Conservation (phyloP, 1,140 invertebrate genomes). For the Dysdera silvatica region DNA sequence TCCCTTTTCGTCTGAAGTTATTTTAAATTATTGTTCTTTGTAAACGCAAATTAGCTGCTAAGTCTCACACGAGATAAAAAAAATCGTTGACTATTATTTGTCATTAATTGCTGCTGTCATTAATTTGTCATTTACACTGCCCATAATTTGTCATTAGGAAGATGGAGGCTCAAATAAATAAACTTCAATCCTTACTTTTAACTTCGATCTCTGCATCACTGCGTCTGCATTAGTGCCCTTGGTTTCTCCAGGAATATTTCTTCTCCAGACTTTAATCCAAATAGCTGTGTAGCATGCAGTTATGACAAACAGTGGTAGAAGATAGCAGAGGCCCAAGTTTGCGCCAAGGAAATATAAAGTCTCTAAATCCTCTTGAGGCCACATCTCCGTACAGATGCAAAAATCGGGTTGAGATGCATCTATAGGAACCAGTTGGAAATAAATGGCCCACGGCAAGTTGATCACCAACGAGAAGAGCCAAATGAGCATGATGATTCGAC, state of each 20-base stretch:
- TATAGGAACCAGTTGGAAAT: conserved; percentile 67
- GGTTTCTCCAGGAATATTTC: conserved; percentile 78
- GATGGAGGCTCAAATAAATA: too few relatives aligned
- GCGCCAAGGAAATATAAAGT: conserved; percentile 79
- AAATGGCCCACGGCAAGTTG: conserved; percentile 81
- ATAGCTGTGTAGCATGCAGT: conserved; percentile 87
- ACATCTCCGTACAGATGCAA: conserved; percentile 64
- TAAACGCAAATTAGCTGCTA: too few relatives aligned
- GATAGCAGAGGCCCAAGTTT: conserved; percentile 81
- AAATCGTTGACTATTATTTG: too few relatives aligned
- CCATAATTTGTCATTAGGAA: too few relatives aligned
- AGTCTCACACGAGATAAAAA: too few relatives aligned
- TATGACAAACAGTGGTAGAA: conserved; percentile 84
- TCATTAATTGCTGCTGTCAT: too few relatives aligned
- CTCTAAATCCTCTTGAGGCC: conserved; percentile 72
- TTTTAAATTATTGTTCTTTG: too few relatives aligned
- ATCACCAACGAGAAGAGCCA: conserved; percentile 80
- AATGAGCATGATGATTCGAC: conserved; percentile 77
- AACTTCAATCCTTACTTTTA: conserved; percentile 30
- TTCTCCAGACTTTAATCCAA: conserved; percentile 80
- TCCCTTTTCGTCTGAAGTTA: too few relatives aligned
- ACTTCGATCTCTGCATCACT: conserved; percentile 43
- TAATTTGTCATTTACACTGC: too few relatives aligned
- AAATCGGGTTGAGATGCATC: conserved; percentile 44
- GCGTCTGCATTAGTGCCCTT: conserved; percentile 56